phyloP scores from a whole-genome alignment of 2,113 vertebrate species.

The Eidolon helvum region DNA sequence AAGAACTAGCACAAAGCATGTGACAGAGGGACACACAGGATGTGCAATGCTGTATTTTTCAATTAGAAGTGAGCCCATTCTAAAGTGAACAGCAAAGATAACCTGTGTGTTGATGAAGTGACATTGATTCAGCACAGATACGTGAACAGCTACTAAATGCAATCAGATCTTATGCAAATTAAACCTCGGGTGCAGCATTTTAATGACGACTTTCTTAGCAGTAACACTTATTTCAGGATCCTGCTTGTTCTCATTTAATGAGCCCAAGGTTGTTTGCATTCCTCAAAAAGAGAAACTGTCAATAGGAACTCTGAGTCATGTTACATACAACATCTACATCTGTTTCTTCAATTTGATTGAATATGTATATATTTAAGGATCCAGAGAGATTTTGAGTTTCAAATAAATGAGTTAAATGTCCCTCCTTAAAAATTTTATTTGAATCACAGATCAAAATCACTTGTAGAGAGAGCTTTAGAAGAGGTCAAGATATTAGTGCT shows the following conservation, averaged over 20 bases:
- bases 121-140: constrained; percentile 67
- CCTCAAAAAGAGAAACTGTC: constrained; percentile 51
- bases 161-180: constrained; percentile 78
- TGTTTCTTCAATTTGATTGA: constrained; percentile 45
- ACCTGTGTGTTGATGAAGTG: constrained; percentile 63
- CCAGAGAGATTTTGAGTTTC: constrained; percentile 41
- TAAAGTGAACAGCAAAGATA: constrained; percentile 61
- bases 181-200: constrained; percentile 55
- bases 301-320: constrained; percentile 3
- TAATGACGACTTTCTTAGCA: constrained; percentile 67
- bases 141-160: constrained; percentile 71
- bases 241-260: constrained; percentile 58
- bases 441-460: neutral
- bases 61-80: constrained; percentile 63
- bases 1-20: neutral
- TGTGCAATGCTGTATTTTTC: constrained; percentile 40
- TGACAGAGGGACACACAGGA: neutral
- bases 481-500: neutral
- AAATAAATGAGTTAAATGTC: constrained; percentile 48
- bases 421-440: neutral
- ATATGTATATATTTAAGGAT: neutral
- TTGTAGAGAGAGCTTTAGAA: neutral
- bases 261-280: constrained; percentile 37
- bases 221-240: constrained; percentile 59
- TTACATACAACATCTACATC: neutral